phyloP scores from a whole-genome alignment of 2,797 vertebrate genomes.

The Pangasius mekongensis region DNA sequence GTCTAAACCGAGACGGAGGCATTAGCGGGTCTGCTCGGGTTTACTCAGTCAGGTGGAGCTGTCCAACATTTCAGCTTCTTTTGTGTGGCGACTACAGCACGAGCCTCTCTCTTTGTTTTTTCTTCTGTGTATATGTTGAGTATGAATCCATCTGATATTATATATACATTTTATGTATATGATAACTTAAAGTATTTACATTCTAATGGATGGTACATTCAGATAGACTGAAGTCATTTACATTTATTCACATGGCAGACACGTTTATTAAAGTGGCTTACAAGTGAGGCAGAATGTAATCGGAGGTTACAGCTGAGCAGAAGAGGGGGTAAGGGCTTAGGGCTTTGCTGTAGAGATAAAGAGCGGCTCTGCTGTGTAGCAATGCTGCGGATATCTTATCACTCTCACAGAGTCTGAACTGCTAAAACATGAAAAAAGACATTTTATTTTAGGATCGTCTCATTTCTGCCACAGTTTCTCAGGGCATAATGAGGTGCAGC shows the following conservation, averaged over 20 bases:
- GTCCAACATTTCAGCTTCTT: constrained; percentile 54
- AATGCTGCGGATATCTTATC: background rate
- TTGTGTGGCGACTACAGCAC: background rate
- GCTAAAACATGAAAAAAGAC: background rate
- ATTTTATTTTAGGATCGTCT: constrained; percentile 11
- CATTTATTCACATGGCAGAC: background rate
- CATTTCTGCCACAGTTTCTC: background rate
- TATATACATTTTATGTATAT: too few species aligned
- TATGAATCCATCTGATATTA: background rate
- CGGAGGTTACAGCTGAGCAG: background rate
- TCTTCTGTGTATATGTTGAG: background rate
- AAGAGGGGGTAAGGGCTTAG: background rate
- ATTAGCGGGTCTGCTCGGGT: background rate
- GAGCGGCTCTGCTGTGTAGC: background rate
- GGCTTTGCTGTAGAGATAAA: background rate
- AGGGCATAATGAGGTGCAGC: background rate
- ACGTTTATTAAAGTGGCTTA: background rate
- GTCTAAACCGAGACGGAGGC: background rate
- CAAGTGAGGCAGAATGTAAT: background rate
- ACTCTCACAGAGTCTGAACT: background rate
- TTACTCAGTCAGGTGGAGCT: constrained; percentile 48
- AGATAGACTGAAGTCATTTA: background rate
- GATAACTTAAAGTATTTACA: background rate
- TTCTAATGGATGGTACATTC: background rate
- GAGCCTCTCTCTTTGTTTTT: background rate